Evolutionary conservation across 2,113 vertebrate genomes (phyloP), one percentile per base, ranked within the genome.

Genomic region (Daphoenositta chrysoptera): DNA sequence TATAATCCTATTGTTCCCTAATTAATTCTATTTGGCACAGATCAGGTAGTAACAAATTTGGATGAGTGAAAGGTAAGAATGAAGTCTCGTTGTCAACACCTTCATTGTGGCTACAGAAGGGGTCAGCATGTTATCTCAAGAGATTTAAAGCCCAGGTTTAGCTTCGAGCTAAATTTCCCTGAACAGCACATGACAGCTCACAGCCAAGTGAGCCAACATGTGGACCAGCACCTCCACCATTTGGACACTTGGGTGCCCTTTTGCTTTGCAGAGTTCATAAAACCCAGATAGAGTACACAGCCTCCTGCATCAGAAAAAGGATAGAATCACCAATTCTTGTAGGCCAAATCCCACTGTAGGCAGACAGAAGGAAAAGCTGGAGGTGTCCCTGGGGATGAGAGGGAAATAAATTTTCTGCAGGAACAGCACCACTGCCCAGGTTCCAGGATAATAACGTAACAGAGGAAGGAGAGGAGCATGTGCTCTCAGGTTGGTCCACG

Each of bases 171-270:
- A 33, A 17, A 39, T 33, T 54, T 84, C 15, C 47, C 33, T 65
- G n/a, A 54, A 42, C 13, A 35, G 22, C 10, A 17, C 8, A 23
- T 1, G 4, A 20, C 39, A 42, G 15, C 17, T 81, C n/a, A 56
- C 19, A 44, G 37, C 9, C 5, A 60, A 19, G 10, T 42, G n/a
- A n/a, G n/a, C n/a, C n/a, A n/a, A 5, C 1, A 2, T 3, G 5
- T 7, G 22, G 37, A 81, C 28, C 28, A 57, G 37, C 6, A 69
- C 4, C 23, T 78, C n/a, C 15, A 17, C 6, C 28, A 4, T 22
- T 42, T 68, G 10, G 11, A 17, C 1, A 35, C 15, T 45, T 42
- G 16, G 15, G 4, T 56, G 13, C 10, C 16, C 13, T 79, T 54
- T 75, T 56, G 11, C 70, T 64, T 90, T 64, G 19, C 31, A 23